Base-by-base conservation (phyloP, 2,888 invertebrate genomes). In the Willowsia nigromaculata region DNA sequence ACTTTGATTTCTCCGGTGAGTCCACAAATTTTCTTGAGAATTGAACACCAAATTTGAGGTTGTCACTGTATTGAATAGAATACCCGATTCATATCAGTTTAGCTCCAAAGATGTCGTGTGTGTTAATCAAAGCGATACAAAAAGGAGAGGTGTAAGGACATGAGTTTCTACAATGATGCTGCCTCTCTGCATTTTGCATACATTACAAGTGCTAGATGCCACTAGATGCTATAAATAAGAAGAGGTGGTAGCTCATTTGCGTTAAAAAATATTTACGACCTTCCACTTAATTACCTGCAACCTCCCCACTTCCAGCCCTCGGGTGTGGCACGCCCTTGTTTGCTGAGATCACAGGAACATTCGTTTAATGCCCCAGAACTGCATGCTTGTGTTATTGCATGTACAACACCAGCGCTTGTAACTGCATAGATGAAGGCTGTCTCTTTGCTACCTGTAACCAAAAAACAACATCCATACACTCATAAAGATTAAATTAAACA, bases 231-330 rank as follows among this genome's bases (percentile, higher is more conserved):
- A 25, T 37, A 37, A 37, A 59, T 27, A 25, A 25, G n/a, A n/a
- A n/a, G 68, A n/a, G 6, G 37, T 37, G 33, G 37, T 30, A 59
- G 59, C 59, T 25, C 47, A 27, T 47, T 18, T 9, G 15, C 47
- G 7, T 4, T n/a, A 30, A 56, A 25, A 11, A 27, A 27, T 27
- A 59, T 59, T 59, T 30, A 2, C 33, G 27, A 65, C 13, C 5
- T n/a, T 76, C 18, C 2, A 85, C 4, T 25, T 56, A 81, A 93
- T 91, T 93, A 94, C 94, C 95, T 95, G 93, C 95, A 95, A 4
- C 95, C 95, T 3, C 95, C 95, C 95, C 95, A 95, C 93, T 95
- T 94, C 95, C 95, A 95, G 9, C 94, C 95, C 91, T 94, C 95
- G 2, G 94, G 94, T 22, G 94, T 94, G 6, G 94, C 93, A 89